A percentile compares a stretch with the other conserved stretches of the same genome.
These are phyloP conservation scores for Cancer borealis DNA, from an alignment of 2,888 invertebrate genomes.

Conservation along the genomic window DNA sequence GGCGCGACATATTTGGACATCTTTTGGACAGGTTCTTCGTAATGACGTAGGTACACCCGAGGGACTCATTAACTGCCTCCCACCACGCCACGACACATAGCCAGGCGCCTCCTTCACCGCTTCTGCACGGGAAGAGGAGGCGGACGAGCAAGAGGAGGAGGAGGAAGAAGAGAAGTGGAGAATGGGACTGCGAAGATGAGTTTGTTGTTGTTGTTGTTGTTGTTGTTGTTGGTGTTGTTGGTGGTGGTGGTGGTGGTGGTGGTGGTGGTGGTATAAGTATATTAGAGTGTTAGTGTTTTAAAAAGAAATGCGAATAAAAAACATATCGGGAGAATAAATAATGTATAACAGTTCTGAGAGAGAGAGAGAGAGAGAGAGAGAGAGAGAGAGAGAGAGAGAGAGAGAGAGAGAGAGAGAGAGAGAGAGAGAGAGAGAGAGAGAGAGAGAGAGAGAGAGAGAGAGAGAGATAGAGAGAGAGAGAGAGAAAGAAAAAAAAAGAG, in stretches of 20 bases:
- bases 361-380: neutral
- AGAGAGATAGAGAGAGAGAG: constrained; percentile 3
- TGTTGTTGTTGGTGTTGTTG: no score
- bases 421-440: no score
- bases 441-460: neutral
- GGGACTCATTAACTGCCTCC: no score
- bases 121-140: neutral
- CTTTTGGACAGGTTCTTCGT: constrained; percentile 7
- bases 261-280: neutral
- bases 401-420: no score
- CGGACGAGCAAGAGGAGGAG: no score
- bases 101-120: neutral
- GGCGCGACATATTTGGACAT: constrained; percentile 53
- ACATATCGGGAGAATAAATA: neutral
- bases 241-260: neutral
- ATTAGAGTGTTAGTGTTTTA: neutral
- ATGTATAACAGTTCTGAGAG: neutral
- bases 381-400: no score
- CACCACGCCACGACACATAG: no score
- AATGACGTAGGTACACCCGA: constrained; percentile 32
- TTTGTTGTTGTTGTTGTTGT: constrained; percentile 1
- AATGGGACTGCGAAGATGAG: neutral
- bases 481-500: neutral
- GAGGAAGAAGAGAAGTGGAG: neutral
- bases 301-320: neutral